Conservation (phyloP, 2,113 vertebrate genomes). For the Saimiri boliviensis region DNA sequence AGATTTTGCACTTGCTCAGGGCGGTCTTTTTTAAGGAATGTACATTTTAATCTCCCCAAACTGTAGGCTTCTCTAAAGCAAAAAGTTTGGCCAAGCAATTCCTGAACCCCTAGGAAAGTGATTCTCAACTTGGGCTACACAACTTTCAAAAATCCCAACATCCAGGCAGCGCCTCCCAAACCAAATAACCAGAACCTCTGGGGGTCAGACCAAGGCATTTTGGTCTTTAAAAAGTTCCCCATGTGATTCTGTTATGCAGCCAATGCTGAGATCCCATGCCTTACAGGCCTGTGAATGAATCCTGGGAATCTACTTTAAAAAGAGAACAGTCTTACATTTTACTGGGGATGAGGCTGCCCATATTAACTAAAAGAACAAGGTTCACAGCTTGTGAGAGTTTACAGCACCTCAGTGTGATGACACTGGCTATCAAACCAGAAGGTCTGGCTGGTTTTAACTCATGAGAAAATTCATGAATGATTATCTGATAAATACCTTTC, state of each 20-base stretch:
- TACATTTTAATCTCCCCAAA: not conserved
- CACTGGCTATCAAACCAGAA: not conserved
- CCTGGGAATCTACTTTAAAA: not conserved
- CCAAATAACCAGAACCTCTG: not conserved
- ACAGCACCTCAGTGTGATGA: not conserved
- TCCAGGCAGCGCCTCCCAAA: not conserved
- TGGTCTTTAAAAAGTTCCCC: not conserved
- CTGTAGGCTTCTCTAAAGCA: not conserved
- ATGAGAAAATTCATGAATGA: constrained; percentile 8
- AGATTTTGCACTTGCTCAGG: not conserved
- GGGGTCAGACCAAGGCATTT: not conserved
- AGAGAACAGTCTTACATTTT: not conserved
- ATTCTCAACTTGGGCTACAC: not conserved
- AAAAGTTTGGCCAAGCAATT: not conserved
- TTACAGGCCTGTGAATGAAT: not conserved
- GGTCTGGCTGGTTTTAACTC: not conserved
- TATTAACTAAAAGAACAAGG: not conserved
- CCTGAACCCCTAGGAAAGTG: not conserved
- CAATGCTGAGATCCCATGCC: not conserved
- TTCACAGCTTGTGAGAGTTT: not conserved
- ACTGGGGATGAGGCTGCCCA: too few species aligned
- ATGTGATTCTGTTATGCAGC: not conserved
- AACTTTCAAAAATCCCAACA: not conserved
- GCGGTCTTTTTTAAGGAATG: not conserved
- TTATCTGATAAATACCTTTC: constrained; percentile 17